Evolutionary conservation across 2,113 vertebrate species (phyloP), one percentile per base, ranked within the genome.

Genomic region (Chunga burmeisteri): DNA sequence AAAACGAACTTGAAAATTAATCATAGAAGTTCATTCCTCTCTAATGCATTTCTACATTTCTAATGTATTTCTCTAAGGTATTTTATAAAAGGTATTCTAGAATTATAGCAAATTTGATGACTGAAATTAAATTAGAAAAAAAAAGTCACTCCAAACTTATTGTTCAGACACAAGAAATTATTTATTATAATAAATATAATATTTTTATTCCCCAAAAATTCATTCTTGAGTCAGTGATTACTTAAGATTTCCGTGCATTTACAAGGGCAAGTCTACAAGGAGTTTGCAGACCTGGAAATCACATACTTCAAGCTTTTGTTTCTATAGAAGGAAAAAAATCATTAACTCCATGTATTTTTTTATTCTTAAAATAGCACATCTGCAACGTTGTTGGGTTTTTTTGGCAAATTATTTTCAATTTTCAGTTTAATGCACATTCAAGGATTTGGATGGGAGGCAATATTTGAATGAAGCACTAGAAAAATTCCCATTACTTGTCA

Each of bases 271-370:
- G 70, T 65, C 30, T 71, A 81, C 11, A 59, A 95, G 46, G 66
- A 83, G 49, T 36, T 86, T 95, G 84, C 36, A 97, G 86, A 82
- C 40, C 20, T 87, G 52, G 26, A 67, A 77, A n/a, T 32, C 27
- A 93, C 58, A 93, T 19, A 81, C 36, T 93, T 95, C 73, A 83
- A 86, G 79, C 46, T 81, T 93, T 92, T 94, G 50, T 81, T 84
- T 34, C 38, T 70, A 71, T 36, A 58, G 47, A 80, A 94, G 14
- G 30, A 82, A 86, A 86, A 84, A 68, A 44, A 13, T 9, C 3
- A 49, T 36, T 42, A 66, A 25, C 18, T 42, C 5, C 2, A 5
- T 30, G 14, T 56, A 77, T 59, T 46, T 40, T 72, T 73, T 42
- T 81, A 67, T 32, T 49, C 34, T 85, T 50, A 62, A 67, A 92